Conservation (phyloP, 2,113 vertebrate genomes). For the Lepidothrix coronata region DNA sequence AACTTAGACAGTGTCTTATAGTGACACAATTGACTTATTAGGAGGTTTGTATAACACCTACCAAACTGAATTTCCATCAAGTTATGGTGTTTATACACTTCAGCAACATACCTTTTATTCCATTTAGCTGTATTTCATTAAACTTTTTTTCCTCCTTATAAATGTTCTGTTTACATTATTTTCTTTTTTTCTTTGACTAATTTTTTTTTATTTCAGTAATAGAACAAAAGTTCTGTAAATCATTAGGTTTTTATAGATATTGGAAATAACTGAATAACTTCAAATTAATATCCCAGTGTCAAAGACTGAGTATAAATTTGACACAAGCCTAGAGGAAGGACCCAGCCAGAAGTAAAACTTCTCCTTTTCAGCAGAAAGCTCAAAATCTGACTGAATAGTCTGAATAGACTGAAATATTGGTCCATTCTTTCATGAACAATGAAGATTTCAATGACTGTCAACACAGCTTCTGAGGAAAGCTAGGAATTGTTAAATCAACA, state of each 20-base stretch:
- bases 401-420: neutral
- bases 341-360: neutral
- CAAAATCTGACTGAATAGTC: neutral
- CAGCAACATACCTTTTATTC: neutral
- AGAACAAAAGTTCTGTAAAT: neutral
- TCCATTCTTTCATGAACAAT: neutral
- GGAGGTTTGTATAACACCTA: neutral
- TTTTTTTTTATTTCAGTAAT: neutral
- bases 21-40: neutral
- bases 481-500: neutral
- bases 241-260: neutral
- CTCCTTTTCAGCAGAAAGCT: neutral
- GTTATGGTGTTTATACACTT: neutral
- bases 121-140: neutral
- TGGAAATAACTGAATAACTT: neutral
- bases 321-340: neutral
- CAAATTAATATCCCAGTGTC: neutral
- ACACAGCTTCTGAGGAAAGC: neutral
- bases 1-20: neutral
- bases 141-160: neutral
- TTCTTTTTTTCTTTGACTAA: neutral
- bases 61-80: conserved; percentile 1
- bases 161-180: neutral
- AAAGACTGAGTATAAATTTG: neutral
- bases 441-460: neutral